phyloP scores from a whole-genome alignment of 2,888 invertebrate species.

The Clivina fossor region DNA sequence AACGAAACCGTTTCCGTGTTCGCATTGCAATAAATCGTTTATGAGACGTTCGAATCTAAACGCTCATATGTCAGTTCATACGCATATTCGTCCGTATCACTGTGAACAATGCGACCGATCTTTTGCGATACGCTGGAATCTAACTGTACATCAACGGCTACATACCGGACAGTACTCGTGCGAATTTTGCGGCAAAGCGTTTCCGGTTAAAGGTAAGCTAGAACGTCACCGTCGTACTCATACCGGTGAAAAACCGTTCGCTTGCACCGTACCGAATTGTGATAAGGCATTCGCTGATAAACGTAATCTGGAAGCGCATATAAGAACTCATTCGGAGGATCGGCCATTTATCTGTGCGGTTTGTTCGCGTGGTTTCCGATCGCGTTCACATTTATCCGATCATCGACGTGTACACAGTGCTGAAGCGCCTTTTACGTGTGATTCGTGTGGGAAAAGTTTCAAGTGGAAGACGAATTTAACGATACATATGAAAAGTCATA shows the following conservation, averaged over 20 bases:
- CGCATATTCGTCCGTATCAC: conserved; percentile 47
- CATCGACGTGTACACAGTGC: conserved; percentile 47
- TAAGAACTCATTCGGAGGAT: conserved; percentile 47
- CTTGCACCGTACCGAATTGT: conserved; percentile 48
- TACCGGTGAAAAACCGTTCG: conserved; percentile 49
- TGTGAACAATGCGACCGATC: conserved; percentile 50
- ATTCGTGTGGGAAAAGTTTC: conserved; percentile 47
- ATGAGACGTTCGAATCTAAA: conserved; percentile 48
- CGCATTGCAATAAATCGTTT: conserved; percentile 49
- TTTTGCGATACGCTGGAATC: conserved; percentile 49
- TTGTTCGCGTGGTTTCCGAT: conserved; percentile 48
- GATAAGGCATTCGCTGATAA: conserved; percentile 50
- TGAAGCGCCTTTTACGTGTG: conserved; percentile 45
- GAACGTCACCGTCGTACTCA: conserved; percentile 50
- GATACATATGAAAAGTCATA: conserved; percentile 47
- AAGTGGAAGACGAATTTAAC: conserved; percentile 50
- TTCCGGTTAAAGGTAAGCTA: conserved; percentile 50
- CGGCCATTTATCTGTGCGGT: conserved; percentile 46
- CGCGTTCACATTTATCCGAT: conserved; percentile 47
- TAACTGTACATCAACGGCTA: conserved; percentile 49
- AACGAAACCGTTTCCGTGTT: conserved; percentile 45
- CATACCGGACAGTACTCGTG: conserved; percentile 49
- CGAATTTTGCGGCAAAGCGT: conserved; percentile 49
- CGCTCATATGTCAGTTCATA: conserved; percentile 49
- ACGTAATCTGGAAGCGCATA: conserved; percentile 50